Percentiles rank a stretch among this genome's conserved stretches.
phyloP scores from a whole-genome alignment of 2,888 invertebrate genomes.

The Microlaimidae sp. region DNA sequence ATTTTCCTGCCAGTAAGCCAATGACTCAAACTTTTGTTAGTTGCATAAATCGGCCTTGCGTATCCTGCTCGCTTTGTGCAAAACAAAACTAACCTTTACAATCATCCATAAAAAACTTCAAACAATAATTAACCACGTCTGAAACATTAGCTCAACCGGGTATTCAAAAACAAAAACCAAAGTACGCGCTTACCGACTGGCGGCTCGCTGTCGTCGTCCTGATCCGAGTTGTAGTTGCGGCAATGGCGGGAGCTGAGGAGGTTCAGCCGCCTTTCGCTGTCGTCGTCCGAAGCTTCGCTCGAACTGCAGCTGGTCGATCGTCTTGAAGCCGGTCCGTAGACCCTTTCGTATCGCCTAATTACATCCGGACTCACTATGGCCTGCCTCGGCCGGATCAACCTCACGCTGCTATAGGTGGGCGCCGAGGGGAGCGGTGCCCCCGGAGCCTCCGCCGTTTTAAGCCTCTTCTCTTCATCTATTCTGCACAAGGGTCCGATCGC shows the following conservation, averaged over 20 bases:
- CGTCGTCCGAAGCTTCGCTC: slow-evolving; percentile 70
- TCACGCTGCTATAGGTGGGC: slow-evolving; percentile 21
- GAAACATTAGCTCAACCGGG: no score
- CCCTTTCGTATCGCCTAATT: slow-evolving; percentile 23
- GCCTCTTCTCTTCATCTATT: no score
- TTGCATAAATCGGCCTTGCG: no score
- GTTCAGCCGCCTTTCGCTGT: slow-evolving; percentile 50
- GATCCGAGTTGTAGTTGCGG: neutral
- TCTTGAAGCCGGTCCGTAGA: slow-evolving; percentile 18
- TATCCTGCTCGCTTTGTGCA: no score
- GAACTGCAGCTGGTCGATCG: slow-evolving; percentile 61
- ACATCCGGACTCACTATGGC: slow-evolving; percentile 30
- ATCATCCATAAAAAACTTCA: no score
- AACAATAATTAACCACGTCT: no score
- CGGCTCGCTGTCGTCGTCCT: slow-evolving; percentile 16
- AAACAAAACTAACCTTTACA: no score
- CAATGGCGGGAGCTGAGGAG: neutral
- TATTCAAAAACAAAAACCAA: no score
- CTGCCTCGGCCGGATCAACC: slow-evolving; percentile 29
- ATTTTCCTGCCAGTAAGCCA: no score
- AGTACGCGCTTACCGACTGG: slow-evolving; percentile 18
- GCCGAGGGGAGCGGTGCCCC: neutral
- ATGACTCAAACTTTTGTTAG: no score
- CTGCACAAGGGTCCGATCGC: no score
- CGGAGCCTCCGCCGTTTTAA: neutral